Percentiles rank a stretch among this genome's conserved stretches.
Conservation (phyloP, 2,888 invertebrate genomes). For the Slavum lentiscoides region DNA sequence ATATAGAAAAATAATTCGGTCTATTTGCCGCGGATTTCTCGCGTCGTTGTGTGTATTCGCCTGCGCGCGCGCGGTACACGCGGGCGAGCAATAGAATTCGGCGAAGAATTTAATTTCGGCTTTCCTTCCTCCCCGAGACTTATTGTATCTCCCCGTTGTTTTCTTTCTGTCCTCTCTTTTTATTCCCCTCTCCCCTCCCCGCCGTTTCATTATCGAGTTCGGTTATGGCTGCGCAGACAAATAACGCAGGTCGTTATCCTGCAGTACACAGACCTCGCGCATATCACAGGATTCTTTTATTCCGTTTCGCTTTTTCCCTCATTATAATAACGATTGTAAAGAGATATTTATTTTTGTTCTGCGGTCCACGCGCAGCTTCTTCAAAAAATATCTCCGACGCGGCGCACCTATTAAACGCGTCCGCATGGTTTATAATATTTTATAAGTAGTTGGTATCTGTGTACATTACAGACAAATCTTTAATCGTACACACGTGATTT, state of each 20-base stretch:
- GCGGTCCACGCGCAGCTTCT: not conserved
- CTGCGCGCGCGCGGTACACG: slow-evolving; percentile 15
- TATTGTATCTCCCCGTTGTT: slow-evolving; percentile 25
- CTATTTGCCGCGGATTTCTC: slow-evolving; percentile 37
- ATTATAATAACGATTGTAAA: not conserved
- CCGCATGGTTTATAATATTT: no score
- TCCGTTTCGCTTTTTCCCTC: slow-evolving; percentile 11
- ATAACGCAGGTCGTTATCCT: not conserved
- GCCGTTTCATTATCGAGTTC: slow-evolving; percentile 18
- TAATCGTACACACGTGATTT: no score
- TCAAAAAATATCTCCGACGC: not conserved
- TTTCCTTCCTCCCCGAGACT: slow-evolving; percentile 12
- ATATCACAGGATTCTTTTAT: slow-evolving; percentile 6
- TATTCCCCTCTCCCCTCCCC: no score
- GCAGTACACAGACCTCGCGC: not conserved
- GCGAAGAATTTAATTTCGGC: slow-evolving; percentile 47
- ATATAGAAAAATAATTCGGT: slow-evolving; percentile 48
- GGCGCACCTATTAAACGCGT: no score
- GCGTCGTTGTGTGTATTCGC: slow-evolving; percentile 12
- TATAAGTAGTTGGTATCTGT: no score
- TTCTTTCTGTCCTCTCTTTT: not conserved
- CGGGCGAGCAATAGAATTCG: slow-evolving; percentile 12
- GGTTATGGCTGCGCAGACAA: slow-evolving; percentile 23
- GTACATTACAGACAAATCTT: no score
- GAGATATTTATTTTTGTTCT: not conserved